Percentiles rank a stretch among this genome's conserved stretches.
Conservation (phyloP, 2,113 vertebrate genomes). For the Chlorodrepanis virens region DNA sequence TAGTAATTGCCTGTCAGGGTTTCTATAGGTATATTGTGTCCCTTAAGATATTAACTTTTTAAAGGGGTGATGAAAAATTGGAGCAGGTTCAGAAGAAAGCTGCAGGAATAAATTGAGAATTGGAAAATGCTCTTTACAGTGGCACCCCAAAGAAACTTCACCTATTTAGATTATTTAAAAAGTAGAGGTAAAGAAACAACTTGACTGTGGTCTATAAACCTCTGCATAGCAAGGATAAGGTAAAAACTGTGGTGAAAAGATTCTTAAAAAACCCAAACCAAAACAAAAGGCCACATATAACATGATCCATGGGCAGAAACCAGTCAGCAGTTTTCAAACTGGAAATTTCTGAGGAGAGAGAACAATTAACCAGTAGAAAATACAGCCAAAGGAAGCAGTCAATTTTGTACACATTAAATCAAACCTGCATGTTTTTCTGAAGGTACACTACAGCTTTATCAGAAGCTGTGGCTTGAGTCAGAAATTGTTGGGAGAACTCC, state of each 20-base stretch:
- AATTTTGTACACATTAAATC: background rate
- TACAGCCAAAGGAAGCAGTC: background rate
- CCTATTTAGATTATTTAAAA: background rate
- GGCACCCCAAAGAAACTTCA: background rate
- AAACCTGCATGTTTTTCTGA: background rate
- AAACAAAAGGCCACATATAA: background rate
- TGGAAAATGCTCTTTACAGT: background rate
- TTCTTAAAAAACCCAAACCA: background rate
- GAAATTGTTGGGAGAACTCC: background rate
- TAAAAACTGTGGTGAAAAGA: background rate
- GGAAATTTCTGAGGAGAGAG: background rate
- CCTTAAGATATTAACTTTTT: background rate
- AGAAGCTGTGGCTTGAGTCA: background rate
- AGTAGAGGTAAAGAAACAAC: background rate
- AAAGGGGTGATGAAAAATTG: background rate
- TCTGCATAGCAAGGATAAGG: background rate
- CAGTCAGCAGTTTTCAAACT: background rate
- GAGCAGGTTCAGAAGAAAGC: conserved; percentile 15
- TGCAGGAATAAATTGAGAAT: background rate
- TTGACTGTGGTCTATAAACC: background rate
- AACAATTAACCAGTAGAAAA: background rate
- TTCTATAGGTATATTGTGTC: background rate
- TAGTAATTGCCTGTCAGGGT: background rate
- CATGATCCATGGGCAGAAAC: background rate
- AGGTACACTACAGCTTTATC: background rate